Conservation (phyloP, 2,888 invertebrate species). For the Phymatocera aterrima region DNA sequence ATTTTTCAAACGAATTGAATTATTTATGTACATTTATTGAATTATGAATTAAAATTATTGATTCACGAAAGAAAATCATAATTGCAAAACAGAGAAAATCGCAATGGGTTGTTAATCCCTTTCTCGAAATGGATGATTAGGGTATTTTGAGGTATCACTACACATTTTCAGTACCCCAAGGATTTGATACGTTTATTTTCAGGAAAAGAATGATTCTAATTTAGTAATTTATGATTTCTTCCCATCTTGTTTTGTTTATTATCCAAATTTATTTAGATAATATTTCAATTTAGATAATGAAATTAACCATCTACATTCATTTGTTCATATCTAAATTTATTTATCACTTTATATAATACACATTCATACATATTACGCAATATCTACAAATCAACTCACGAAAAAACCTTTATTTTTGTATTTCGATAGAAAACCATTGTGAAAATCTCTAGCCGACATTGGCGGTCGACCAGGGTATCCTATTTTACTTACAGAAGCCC, state of each 20-base stretch:
- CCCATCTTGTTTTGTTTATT: too few species aligned
- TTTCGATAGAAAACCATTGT: conserved; percentile 89
- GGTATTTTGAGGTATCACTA: too few species aligned
- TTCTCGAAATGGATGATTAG: too few species aligned
- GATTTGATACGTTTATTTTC: too few species aligned
- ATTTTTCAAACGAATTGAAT: neutral
- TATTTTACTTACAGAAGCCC: conserved; percentile 81
- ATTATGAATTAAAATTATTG: conserved; percentile 1
- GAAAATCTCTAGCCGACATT: conserved; percentile 89
- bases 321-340: too few species aligned
- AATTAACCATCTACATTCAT: too few species aligned
- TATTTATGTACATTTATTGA: conserved; percentile 5
- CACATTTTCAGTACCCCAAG: too few species aligned
- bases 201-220: too few species aligned
- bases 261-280: too few species aligned
- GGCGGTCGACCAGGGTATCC: conserved; percentile 82
- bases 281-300: too few species aligned
- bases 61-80: neutral
- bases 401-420: conserved; percentile 65
- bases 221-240: too few species aligned
- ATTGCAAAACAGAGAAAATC: neutral
- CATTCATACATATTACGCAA: conserved; percentile 22
- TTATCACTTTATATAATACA: conserved; percentile 35
- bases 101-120: neutral
- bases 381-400: conserved; percentile 5